phyloP scores from a whole-genome alignment of 2,113 vertebrate genomes.

The Puntigrus tetrazona region DNA sequence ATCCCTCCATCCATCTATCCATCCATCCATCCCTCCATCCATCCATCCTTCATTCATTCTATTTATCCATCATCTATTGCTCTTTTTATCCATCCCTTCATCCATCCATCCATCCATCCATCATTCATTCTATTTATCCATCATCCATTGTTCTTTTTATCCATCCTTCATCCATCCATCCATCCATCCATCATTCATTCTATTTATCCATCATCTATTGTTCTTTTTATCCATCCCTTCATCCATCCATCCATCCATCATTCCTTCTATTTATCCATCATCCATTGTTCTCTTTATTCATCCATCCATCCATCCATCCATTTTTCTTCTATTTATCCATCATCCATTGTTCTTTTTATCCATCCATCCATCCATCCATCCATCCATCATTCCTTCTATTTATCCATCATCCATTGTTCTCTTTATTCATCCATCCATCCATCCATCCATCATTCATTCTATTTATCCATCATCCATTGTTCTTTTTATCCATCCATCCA shows the following conservation, averaged over 20 bases:
- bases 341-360: too few species aligned
- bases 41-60: too few species aligned
- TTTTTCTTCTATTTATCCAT: too few species aligned
- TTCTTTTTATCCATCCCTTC: neutral
- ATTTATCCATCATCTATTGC: too few species aligned
- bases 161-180: neutral
- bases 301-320: neutral
- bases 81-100: neutral
- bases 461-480: neutral
- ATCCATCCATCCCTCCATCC: too few species aligned
- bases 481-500: neutral
- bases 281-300: neutral
- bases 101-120: neutral
- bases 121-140: neutral
- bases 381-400: neutral
- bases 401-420: too few species aligned
- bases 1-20: too few species aligned
- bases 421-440: neutral
- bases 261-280: neutral
- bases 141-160: neutral
- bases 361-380: neutral
- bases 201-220: too few species aligned
- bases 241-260: neutral
- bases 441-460: neutral
- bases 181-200: too few species aligned